Conservation (phyloP, 2,888 invertebrate genomes). For the Conops quadrifasciatus region DNA sequence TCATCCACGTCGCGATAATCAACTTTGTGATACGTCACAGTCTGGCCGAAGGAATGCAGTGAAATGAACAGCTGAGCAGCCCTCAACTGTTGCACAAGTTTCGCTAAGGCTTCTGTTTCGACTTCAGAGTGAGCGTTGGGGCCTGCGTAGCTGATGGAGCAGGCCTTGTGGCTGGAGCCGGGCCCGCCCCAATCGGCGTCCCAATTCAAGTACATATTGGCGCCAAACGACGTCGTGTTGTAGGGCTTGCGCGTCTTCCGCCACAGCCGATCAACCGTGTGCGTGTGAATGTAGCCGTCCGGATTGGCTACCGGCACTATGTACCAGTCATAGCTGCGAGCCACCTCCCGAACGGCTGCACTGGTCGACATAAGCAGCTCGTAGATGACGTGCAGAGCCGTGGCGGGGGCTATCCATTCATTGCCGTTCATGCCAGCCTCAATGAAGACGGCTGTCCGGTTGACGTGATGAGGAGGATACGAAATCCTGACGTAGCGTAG, state of each 20-base stretch:
- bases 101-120: slow-evolving; percentile 61
- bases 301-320: slow-evolving; percentile 75
- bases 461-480: slow-evolving; percentile 56
- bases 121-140: slow-evolving; percentile 69
- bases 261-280: slow-evolving; percentile 72
- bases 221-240: slow-evolving; percentile 66
- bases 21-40: slow-evolving; percentile 73
- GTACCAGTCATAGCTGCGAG: slow-evolving; percentile 75
- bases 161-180: slow-evolving; percentile 66
- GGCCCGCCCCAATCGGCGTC: slow-evolving; percentile 70
- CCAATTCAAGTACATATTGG: slow-evolving; percentile 74
- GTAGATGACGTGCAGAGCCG: slow-evolving; percentile 71
- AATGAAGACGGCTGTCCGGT: slow-evolving; percentile 67
- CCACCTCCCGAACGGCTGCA: slow-evolving; percentile 65
- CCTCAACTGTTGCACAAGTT: background rate
- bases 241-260: slow-evolving; percentile 70
- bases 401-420: slow-evolving; percentile 79
- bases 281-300: slow-evolving; percentile 66
- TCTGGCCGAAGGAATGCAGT: slow-evolving; percentile 79
- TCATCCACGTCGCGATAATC: slow-evolving; percentile 65
- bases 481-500: slow-evolving; percentile 67
- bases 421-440: slow-evolving; percentile 76
- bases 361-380: slow-evolving; percentile 70
- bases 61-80: slow-evolving; percentile 70
- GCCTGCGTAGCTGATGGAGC: slow-evolving; percentile 67